These are phyloP conservation scores for Luscinia luscinia DNA, from an alignment of 2,797 vertebrate species.

Conservation along the genomic window DNA sequence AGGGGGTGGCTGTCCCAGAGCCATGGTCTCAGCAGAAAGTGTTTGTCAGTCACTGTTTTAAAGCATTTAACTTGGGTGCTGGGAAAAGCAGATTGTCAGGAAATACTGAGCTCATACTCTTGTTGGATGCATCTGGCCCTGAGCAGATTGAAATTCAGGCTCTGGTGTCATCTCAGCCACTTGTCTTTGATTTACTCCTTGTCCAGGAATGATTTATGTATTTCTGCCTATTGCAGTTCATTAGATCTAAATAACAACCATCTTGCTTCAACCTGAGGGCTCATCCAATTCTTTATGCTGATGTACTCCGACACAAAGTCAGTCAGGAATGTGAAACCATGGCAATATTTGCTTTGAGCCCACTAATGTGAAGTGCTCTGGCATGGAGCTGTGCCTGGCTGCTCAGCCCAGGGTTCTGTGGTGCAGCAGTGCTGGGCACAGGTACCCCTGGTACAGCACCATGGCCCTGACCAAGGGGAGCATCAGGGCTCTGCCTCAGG, in stretches of 20 bases:
- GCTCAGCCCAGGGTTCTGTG: background rate
- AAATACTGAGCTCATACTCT: background rate
- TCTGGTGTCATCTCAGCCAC: background rate
- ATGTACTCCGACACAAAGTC: background rate
- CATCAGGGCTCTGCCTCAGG: background rate
- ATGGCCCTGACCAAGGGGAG: background rate
- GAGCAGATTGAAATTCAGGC: background rate
- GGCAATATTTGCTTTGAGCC: background rate
- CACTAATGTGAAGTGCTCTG: background rate
- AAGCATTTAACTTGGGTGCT: background rate
- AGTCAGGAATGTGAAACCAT: slow-evolving; percentile 11
- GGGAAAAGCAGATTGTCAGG: slow-evolving; percentile 4
- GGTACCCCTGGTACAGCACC: background rate
- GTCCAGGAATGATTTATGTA: background rate
- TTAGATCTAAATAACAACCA: background rate
- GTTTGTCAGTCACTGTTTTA: background rate
- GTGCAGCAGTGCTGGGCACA: background rate
- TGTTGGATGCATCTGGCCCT: background rate
- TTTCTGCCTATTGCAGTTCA: slow-evolving; percentile 8
- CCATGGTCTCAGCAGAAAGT: rapidly evolving
- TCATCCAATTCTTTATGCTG: background rate
- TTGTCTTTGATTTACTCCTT: slow-evolving; percentile 30
- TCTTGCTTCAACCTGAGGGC: background rate
- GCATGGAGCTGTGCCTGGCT: background rate
- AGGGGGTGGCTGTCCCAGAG: background rate